Base-by-base conservation (phyloP, 2,797 vertebrate genomes). In the Hoplostethus atlanticus region DNA sequence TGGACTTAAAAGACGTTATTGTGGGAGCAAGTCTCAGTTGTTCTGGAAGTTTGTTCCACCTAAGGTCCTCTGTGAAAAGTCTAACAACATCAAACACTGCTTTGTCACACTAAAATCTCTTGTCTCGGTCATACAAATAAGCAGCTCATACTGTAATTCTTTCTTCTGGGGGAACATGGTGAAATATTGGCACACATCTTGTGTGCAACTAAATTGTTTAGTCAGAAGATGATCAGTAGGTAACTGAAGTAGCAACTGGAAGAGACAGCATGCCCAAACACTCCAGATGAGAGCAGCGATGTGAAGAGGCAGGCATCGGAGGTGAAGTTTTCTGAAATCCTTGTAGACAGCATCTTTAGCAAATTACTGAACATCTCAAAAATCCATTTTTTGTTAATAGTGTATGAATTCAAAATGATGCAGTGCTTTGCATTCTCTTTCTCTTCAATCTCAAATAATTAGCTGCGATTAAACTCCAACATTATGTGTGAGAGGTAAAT, bases 391-490 rank as follows among this genome's bases (percentile, higher is more conserved):
- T 28, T 6, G 6, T 21, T 60, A 42, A 21, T 10, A 60, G 47
- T 77, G 77, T 71, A 64, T 68, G 65, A 69, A 79, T 79, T 40
- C 11, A 25, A 65, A 40, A 65, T 65, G 13, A n/a, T 42, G 21
- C 6, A 28, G 6, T 25, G 11, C 6, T 25, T 21, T 16, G 36
- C 10, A 21, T 38, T 36, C n/a, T 51, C 61, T 50, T 36, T 28
- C 50, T 28, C 34, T 15, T 11, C 8, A 71, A 60, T 73, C 52
- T 40, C 50, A 71, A 78, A 64, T 76, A 84, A 84, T 67, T 59
- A 77, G 70, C 59, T 2, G 34, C 77, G 76, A 80, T 84, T 75
- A 77, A 84, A 75, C 50, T 21, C 34, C 6, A 56, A 71, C 44
- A 31, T 57, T 50, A 34, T 34, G 21, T 36, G 59, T 80, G 58